Percentiles rank a stretch among this genome's conserved stretches.
These are phyloP conservation scores for Drosophila repletoides DNA, from an alignment of 1,140 invertebrate species.

Conservation along the genomic window DNA sequence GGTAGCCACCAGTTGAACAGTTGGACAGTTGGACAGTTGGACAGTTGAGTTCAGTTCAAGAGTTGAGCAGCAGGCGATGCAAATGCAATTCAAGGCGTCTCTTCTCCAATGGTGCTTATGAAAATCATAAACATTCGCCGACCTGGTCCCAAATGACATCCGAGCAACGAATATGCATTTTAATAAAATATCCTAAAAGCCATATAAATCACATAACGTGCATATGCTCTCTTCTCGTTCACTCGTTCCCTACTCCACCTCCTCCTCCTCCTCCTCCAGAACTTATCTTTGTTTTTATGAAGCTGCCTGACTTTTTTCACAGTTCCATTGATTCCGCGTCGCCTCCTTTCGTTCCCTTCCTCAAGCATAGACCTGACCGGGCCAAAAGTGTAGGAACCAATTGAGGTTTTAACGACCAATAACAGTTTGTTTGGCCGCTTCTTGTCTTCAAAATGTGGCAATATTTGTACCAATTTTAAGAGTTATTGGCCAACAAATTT, in stretches of 20 bases:
- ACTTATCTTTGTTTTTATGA: conserved; percentile 39
- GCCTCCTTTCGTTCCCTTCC: background rate
- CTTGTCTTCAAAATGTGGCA: background rate
- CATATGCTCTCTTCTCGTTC: background rate
- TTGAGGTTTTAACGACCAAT: conserved; percentile 25
- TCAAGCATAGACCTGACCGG: background rate
- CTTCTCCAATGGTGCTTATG: conserved; percentile 66
- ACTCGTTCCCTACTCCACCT: background rate
- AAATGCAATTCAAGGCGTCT: conserved; percentile 13
- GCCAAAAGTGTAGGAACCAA: background rate
- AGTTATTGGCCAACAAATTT: too few relatives aligned
- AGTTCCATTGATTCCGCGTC: too few relatives aligned
- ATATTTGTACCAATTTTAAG: too few relatives aligned
- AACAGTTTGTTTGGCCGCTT: conserved; percentile 25
- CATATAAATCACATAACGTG: conserved; percentile 75
- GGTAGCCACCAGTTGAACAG: conserved; percentile 19
- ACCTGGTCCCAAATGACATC: conserved; percentile 60
- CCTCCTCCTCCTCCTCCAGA: background rate
- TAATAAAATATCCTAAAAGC: conserved; percentile 83
- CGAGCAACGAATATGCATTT: conserved; percentile 82
- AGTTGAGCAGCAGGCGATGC: too few relatives aligned
- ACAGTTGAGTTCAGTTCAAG: too few relatives aligned
- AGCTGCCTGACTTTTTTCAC: conserved; percentile 1
- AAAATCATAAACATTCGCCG: conserved; percentile 82
- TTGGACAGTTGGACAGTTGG: too few relatives aligned